Evolutionary conservation across 1,140 invertebrate genomes (phyloP).

Genomic region (Lordiphosa clarofinis): DNA sequence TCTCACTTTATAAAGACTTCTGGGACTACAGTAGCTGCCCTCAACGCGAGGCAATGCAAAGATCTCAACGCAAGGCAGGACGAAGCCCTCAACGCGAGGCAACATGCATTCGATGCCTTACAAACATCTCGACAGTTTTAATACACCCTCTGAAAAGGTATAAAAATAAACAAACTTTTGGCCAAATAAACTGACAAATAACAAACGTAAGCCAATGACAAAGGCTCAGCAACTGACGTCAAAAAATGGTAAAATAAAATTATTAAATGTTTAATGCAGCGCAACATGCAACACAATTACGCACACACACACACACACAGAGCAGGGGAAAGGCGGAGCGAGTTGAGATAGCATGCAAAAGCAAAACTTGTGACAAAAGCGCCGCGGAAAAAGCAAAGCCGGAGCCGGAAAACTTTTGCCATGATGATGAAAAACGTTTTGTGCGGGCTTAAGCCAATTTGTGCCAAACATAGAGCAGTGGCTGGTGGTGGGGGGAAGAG

Average conservation of each 20-base stretch:
- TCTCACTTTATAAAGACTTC: too few relatives aligned
- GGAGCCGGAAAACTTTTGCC: conserved; percentile 64
- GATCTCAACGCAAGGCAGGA: too few relatives aligned
- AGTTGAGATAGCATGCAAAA: conserved; percentile 16
- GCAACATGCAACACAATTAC: conserved; percentile 74
- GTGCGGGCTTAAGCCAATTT: conserved; percentile 73
- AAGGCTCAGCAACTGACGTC: conserved; percentile 22
- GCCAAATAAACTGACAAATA: conserved; percentile 27
- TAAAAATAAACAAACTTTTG: conserved; percentile 4
- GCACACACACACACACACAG: conserved; percentile 8
- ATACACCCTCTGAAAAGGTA: too few relatives aligned
- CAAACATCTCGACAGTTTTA: too few relatives aligned
- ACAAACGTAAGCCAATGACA: conserved; percentile 53
- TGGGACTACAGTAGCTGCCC: too few relatives aligned
- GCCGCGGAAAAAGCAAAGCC: conserved; percentile 51
- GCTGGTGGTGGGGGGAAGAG: not conserved
- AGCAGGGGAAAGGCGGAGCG: not conserved
- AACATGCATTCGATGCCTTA: too few relatives aligned
- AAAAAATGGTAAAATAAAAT: conserved; percentile 40
- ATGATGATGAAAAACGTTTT: conserved; percentile 64
- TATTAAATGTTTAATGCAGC: conserved; percentile 74
- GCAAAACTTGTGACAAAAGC: conserved; percentile 68
- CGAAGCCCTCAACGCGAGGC: too few relatives aligned
- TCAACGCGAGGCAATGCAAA: too few relatives aligned
- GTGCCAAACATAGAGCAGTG: conserved; percentile 53